Base-by-base conservation (phyloP, 2,888 invertebrate species). In the Andricus curvator region DNA sequence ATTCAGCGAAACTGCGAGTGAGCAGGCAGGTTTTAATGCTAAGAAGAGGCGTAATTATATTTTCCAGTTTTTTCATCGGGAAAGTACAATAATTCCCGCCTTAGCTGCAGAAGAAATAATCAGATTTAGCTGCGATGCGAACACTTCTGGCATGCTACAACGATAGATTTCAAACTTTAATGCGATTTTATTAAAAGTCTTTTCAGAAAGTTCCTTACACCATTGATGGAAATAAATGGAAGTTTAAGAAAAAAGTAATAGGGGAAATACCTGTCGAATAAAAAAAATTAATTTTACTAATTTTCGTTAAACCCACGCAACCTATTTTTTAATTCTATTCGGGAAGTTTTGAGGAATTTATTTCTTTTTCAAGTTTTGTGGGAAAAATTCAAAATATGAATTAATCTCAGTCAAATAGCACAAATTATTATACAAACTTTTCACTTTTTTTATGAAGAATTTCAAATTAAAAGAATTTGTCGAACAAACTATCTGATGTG, bases 11-110 rank as follows among this genome's bases (percentile, higher is more conserved):
- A 78, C 33, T 68, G 81, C 64, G 80, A 56, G 37, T 33, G n/a
- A 33, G 56, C 56, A 74, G 74, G 80, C 83, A 82, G 68, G 82
- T 82, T 82, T 84, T 82, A 80, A 82, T 80, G 79, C 80, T 76
- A 41, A 80, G 81, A 80, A 81, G 74, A 44, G 65, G 77, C 78
- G 67, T 77, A 80, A 83, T 83, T 81, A 80, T 78, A 80, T 77
- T 82, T 79, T 29, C 78, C 56, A 66, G 65, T 15, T 78, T 84
- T 84, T 80, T 79, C 68, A 74, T 56, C 25, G 48, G 25, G 6
- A 25, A 37, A 20, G 33, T 25, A 56, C 11, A 74, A 74, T 29
- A 29, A 66, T 17, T 74, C 48, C 8, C 65, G 56, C 64, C 56
- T 37, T 77, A 81, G 68, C 79, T 44, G 1, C 44, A 44, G 15